Evolutionary conservation across 2,888 invertebrate genomes (phyloP), one percentile per base, ranked within the genome.

Genomic region (Prosopocoilus inquinatus): DNA sequence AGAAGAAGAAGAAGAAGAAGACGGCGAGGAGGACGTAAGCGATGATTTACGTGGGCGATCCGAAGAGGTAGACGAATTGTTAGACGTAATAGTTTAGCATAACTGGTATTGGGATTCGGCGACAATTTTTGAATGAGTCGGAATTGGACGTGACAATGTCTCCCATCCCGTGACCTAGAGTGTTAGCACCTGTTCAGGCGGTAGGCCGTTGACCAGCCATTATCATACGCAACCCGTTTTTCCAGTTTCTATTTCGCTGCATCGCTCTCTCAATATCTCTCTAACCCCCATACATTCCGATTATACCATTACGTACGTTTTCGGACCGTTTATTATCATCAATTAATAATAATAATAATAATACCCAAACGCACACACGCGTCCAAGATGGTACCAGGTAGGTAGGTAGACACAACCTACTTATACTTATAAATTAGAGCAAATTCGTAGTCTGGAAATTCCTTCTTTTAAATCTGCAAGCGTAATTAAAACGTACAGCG

Each of bases 151-250:
- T 55, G 55, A 55, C 55, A 58, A 58, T 58, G 61, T 58, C 59
- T 53, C 47, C 57, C 60, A 59, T 58, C 54, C 60, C 59, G 54
- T 69, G 72, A 70, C 72, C 71, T 67, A 70, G 67, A 71, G 70
- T 69, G 70, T 73, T 72, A 70, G 73, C 74, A 73, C 73, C 74
- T 73, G 72, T 74, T 70, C 71, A 69, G 66, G 65, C 64, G 66
- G 67, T 66, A 68, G 73, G 73, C 70, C 73, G 70, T 71, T 74
- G 74, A 75, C 73, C 74, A 73, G 72, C 63, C 59, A 75, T 73
- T 75, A 75, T 74, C 73, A 75, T 73, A 72, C 70, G 71, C 71
- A 73, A 76, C 76, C 67, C 71, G 75, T 75, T 71, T 72, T 75
- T 74, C 76, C 74, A 75, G 75, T 76, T 75, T 75, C 71, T 71